phyloP scores from a whole-genome alignment of 2,797 vertebrate species.

The Neomorphus geoffroyi region DNA sequence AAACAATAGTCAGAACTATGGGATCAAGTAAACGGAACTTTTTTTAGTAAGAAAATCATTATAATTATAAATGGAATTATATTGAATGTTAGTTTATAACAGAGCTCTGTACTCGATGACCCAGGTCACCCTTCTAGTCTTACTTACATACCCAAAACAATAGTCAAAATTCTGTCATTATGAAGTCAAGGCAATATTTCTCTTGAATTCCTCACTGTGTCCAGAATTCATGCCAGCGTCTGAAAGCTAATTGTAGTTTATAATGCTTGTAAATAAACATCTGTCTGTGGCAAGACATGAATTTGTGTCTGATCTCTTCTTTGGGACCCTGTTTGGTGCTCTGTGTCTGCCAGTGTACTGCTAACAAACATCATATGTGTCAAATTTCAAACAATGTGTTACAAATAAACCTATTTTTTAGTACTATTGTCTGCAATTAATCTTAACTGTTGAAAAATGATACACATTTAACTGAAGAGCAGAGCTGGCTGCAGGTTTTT shows the following conservation, averaged over 20 bases:
- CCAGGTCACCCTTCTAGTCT: conserved; percentile 19
- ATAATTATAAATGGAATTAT: neutral
- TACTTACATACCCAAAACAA: neutral
- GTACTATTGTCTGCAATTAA: conserved; percentile 20
- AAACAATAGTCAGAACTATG: neutral
- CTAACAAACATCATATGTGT: conserved; percentile 5
- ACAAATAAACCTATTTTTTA: neutral
- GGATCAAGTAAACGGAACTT: neutral
- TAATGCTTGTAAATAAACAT: neutral
- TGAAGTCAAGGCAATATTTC: conserved; percentile 1
- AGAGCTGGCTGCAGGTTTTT: conserved; percentile 19
- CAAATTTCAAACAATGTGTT: neutral
- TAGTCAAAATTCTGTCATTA: neutral
- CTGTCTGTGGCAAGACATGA: neutral
- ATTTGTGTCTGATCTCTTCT: neutral
- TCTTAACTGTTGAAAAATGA: conserved; percentile 45
- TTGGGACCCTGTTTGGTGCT: neutral
- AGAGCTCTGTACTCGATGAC: neutral
- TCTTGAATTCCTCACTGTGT: neutral
- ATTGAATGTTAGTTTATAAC: neutral
- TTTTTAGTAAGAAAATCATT: neutral
- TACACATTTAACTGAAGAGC: neutral
- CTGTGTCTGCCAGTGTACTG: neutral
- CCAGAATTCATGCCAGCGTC: neutral
- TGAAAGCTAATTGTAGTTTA: conserved; percentile 4